Conservation (phyloP, 2,797 vertebrate species). For the Halcyon smyrnensis region DNA sequence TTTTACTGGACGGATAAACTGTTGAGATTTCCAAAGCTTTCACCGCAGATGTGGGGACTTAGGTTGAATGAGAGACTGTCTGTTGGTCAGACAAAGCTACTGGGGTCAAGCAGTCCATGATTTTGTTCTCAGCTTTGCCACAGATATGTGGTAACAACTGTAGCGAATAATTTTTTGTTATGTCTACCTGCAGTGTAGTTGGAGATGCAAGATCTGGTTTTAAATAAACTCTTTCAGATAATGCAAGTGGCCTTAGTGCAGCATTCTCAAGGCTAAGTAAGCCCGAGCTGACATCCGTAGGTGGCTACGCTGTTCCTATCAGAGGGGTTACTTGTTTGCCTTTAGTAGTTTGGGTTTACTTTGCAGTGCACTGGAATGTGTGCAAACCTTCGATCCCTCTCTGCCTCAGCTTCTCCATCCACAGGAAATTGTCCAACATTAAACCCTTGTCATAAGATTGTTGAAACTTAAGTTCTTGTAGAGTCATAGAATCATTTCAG, state of each 20-base stretch:
- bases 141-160: neutral
- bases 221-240: neutral
- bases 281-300: neutral
- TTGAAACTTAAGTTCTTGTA: neutral
- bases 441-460: neutral
- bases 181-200: neutral
- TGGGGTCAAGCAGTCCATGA: neutral
- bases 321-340: neutral
- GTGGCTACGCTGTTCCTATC: neutral
- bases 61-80: neutral
- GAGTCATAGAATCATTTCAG: neutral
- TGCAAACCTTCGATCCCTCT: neutral
- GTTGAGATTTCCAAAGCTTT: neutral
- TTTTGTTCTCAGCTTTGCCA: neutral
- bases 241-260: neutral
- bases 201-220: neutral
- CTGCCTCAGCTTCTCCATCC: neutral
- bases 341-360: neutral
- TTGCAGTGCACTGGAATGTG: neutral
- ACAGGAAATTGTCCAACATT: neutral
- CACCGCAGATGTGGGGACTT: neutral
- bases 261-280: neutral
- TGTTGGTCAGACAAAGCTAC: neutral
- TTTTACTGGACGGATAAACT: neutral
- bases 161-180: neutral